Conservation (phyloP, 2,113 vertebrate species). For the Symphodus melops region DNA sequence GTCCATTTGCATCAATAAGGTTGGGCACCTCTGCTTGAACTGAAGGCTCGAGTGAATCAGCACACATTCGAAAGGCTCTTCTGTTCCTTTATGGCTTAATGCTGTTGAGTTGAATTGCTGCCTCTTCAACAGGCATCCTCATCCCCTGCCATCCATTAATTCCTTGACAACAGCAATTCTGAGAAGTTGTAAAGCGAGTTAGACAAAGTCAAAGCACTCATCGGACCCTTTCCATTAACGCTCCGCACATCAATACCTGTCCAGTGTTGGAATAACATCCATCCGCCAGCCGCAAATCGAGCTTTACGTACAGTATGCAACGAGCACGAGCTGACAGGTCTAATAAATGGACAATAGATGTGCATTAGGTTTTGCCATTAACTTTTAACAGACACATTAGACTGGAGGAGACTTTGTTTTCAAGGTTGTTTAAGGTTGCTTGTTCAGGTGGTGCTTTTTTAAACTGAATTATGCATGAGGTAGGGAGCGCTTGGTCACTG, state of each 20-base stretch:
- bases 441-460: slow-evolving; percentile 55
- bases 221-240: slow-evolving; percentile 68
- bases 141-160: slow-evolving; percentile 69
- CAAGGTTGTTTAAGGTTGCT: slow-evolving; percentile 80
- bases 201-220: slow-evolving; percentile 74
- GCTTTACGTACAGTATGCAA: slow-evolving; percentile 32
- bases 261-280: slow-evolving; percentile 35
- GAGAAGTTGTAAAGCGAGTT: slow-evolving; percentile 75
- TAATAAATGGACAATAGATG: slow-evolving; percentile 72
- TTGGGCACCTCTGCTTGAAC: slow-evolving; percentile 35
- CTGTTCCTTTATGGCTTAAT: slow-evolving; percentile 66
- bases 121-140: slow-evolving; percentile 60
- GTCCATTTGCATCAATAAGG: slow-evolving; percentile 19
- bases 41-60: slow-evolving; percentile 12
- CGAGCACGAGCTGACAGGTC: slow-evolving; percentile 55
- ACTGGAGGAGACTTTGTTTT: slow-evolving; percentile 69
- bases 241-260: slow-evolving; percentile 66
- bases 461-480: slow-evolving; percentile 66
- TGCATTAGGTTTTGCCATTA: slow-evolving; percentile 72
- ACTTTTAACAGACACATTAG: slow-evolving; percentile 69
- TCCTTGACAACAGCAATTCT: slow-evolving; percentile 71
- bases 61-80: slow-evolving; percentile 54
- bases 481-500: slow-evolving; percentile 13
- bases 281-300: slow-evolving; percentile 37
- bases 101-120: too few species aligned